These are phyloP conservation scores for Myopa tessellatipennis DNA, from an alignment of 2,888 invertebrate species.

Conservation along the genomic window DNA sequence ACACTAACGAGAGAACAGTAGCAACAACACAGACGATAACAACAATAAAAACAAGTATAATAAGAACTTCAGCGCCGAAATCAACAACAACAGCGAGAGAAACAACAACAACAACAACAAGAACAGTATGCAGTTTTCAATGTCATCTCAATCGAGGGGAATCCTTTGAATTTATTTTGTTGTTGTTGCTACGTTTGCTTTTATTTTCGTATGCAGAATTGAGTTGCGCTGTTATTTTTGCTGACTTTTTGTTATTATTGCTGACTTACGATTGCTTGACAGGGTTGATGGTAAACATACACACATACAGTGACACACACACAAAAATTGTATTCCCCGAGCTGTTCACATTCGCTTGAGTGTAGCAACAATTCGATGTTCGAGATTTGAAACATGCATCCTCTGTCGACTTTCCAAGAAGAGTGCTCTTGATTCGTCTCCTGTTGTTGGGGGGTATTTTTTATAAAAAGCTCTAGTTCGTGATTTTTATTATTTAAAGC, in stretches of 20 bases:
- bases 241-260: not conserved
- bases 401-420: too few species aligned
- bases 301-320: not conserved
- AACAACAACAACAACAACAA: not conserved
- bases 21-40: not conserved
- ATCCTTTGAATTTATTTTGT: not conserved
- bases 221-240: not conserved
- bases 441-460: too few species aligned
- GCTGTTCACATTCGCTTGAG: not conserved
- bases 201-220: not conserved
- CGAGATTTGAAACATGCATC: too few species aligned
- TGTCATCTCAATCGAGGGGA: not conserved
- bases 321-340: not conserved
- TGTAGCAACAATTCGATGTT: not conserved
- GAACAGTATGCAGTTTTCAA: not conserved
- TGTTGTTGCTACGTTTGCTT: not conserved
- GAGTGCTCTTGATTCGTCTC: too few species aligned
- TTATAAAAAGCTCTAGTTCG: too few species aligned
- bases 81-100: not conserved
- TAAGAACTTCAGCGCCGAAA: not conserved
- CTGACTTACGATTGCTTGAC: conserved; percentile 4
- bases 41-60: not conserved
- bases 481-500: too few species aligned
- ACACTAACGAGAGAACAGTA: too few species aligned
- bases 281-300: not conserved